Base-by-base conservation (phyloP, 2,113 vertebrate genomes). In the Pimephales promelas region DNA sequence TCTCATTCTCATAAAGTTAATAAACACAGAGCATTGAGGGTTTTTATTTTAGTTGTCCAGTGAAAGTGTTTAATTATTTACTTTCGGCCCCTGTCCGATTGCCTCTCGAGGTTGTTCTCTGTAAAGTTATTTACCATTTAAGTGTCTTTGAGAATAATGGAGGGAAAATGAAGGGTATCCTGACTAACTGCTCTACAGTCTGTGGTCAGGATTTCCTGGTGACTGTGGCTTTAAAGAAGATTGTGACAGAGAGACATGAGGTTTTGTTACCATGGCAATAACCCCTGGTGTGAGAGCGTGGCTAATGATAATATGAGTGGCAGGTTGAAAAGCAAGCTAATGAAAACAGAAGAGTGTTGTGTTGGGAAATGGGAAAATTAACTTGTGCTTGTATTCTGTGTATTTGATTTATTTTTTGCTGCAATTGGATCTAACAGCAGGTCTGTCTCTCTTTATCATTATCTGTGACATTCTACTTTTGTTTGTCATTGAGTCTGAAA, bases 351-450 rank as follows among this genome's bases (percentile, higher is more conserved):
- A 14, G 26, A 47, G 24, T 31, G 77, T 70, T 70, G 62, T 70
- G 18, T 70, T 56, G 28, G 3, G 11, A 36, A 70, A 70, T 81
- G 62, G 56, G 64, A 52, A 22, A 52, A 70, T 47, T 81, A 26
- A 80, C 26, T 13, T 70, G 62, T 47, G 49, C 31, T 14, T 83
- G 20, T 66, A 9, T 62, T 49, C 43, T 47, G 72, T 73, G 56
- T 31, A 36, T 43, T 26, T 61, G 22, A 61, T 70, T 84, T 18
- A 47, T 81, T 76, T 86, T 89, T 61, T 79, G 92, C 94, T 92
- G 89, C 92, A 57, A 84, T 90, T 79, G 93, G 92, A 92, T 86
- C 88, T 89, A 89, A 92, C 88, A 92, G 91, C 79, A 76, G 92
- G 92, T 93, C 86, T 93, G 93, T 94, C 87, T 56, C 56, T 89